These are phyloP conservation scores for Oreochromis aureus DNA, from an alignment of 2,113 vertebrate genomes.

Conservation along the genomic window DNA sequence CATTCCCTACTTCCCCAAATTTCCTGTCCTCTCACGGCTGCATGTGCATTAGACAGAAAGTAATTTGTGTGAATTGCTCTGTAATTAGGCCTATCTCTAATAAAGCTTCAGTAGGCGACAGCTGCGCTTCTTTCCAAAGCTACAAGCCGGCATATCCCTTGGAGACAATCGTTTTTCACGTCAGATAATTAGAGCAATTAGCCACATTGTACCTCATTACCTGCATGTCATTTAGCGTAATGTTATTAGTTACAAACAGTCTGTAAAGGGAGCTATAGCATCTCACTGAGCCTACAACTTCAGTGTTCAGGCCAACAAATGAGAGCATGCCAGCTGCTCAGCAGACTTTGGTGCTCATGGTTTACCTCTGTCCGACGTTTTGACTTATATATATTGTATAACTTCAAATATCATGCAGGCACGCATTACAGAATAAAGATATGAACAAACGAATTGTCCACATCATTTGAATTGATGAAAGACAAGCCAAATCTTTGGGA, in stretches of 20 bases:
- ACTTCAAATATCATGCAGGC: background rate
- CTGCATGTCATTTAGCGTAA: conserved; percentile 55
- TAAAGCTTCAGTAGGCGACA: conserved; percentile 42
- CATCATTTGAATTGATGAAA: background rate
- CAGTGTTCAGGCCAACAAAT: conserved; percentile 28
- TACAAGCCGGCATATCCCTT: conserved; percentile 36
- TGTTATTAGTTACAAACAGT: conserved; percentile 60
- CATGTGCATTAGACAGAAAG: conserved; percentile 40
- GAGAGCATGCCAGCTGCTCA: conserved; percentile 46
- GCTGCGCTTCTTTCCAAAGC: conserved; percentile 39
- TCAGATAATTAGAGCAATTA: conserved; percentile 61
- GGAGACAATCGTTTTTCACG: conserved; percentile 54
- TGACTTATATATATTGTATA: background rate
- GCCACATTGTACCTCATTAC: conserved; percentile 54
- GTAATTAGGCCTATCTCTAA: conserved; percentile 56
- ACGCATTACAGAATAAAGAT: background rate
- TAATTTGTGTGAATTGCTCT: conserved; percentile 60
- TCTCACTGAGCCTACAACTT: conserved; percentile 34
- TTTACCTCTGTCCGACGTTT: background rate
- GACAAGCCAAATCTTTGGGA: background rate
- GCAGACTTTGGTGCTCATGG: conserved; percentile 18
- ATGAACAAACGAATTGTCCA: background rate
- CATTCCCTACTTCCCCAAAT: conserved; percentile 25
- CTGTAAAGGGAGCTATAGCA: conserved; percentile 44
- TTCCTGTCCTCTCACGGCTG: conserved; percentile 17